Conservation (phyloP, 2,113 vertebrate genomes). For the Garra rufa region DNA sequence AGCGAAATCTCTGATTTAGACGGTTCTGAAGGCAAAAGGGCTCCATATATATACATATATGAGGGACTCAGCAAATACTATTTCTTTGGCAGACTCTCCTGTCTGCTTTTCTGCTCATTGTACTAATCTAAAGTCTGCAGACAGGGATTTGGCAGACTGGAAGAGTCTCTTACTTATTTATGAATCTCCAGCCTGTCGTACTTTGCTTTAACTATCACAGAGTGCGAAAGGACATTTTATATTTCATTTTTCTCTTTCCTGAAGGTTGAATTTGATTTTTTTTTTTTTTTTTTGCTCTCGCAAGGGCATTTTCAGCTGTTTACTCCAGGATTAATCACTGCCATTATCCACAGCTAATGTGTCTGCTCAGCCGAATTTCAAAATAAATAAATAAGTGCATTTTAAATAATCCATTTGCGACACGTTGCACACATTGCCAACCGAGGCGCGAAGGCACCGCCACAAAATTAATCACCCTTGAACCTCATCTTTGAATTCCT, state of each 20-base stretch:
- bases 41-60: neutral
- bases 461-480: conserved; percentile 42
- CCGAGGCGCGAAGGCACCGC: conserved; percentile 11
- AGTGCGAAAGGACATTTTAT: conserved; percentile 39
- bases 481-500: conserved; percentile 18
- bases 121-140: conserved; percentile 17
- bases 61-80: neutral
- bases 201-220: conserved; percentile 9
- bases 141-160: conserved; percentile 21
- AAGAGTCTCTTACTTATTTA: conserved; percentile 17
- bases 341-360: conserved; percentile 46
- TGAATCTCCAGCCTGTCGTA: conserved; percentile 26
- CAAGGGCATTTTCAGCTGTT: conserved; percentile 45
- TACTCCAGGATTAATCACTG: conserved; percentile 39
- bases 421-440: conserved; percentile 33
- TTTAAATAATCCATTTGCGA: conserved; percentile 46
- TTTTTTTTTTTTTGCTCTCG: conserved; percentile 32
- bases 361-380: conserved; percentile 33
- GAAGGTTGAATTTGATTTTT: conserved; percentile 31
- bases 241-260: neutral
- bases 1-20: neutral
- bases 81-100: conserved; percentile 2
- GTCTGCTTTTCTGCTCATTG: conserved; percentile 33
- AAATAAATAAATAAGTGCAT: conserved; percentile 42
- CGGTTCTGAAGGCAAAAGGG: neutral